Evolutionary conservation across 2,888 invertebrate species (phyloP), one percentile per base, ranked within the genome.

Genomic region (Drosophila mercatorum): DNA sequence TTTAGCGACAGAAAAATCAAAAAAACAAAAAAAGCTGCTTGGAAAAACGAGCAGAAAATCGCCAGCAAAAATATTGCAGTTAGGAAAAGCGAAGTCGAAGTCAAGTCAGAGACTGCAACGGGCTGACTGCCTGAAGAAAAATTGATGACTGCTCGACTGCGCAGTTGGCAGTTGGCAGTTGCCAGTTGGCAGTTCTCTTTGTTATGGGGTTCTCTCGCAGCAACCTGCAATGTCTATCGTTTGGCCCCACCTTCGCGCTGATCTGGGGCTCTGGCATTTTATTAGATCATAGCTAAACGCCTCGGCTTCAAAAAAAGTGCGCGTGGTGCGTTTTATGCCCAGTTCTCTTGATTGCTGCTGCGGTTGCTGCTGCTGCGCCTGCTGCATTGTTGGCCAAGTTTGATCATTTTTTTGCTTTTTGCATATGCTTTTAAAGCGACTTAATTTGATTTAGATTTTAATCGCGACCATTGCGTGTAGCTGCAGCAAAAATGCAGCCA

Each of bases 401-500:
- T 57, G 59, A 44, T 53, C 34, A 63, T 26, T 12, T 34, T 66
- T 49, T 47, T 64, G 5, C 49, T 72, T 80, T 88, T 88, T 89
- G 84, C 89, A 88, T 84, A 84, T 79, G 89, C 84, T 84, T 79
- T 84, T 84, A 81, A 76, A 89, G 89, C 88, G 89, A 89, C 89
- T 84, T 85, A 88, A 85, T 89, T 88, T 85, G 88, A 89, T 85
- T 85, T 89, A 85, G 86, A 89, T 85, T 88, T 89, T 82, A 85
- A 89, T 89, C 84, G 86, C 86, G 53, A 70, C 58, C 83, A 74
- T 89, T 89, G 88, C 88, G 90, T 88, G 86, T 88, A 69, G 68
- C 78, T 74, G 22, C 62, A 14, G 56, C 67, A 76, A 73, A 85
- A 76, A 78, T 73, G 58, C 64, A 61, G 68, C 41, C 53, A 52